phyloP scores from a whole-genome alignment of 1,140 invertebrate genomes.

The Nasonia longicornis region DNA sequence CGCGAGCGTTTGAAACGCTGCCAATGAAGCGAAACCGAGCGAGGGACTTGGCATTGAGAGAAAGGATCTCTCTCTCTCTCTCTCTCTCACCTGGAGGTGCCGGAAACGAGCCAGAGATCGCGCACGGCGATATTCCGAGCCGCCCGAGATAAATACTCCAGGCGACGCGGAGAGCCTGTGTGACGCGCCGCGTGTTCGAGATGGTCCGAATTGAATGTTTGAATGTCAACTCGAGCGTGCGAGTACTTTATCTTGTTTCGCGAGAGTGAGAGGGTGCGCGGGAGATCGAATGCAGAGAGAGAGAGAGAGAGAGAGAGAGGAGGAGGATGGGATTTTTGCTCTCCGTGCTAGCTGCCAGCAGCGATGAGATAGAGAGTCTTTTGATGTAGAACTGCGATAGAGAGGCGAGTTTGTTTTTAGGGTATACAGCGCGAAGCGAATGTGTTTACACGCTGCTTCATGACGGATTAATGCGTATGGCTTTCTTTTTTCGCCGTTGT shows the following conservation, averaged over 20 bases:
- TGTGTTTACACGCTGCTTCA: not conserved
- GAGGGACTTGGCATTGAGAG: constrained; percentile 44
- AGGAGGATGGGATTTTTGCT: not conserved
- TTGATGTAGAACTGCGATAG: not conserved
- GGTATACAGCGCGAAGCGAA: not conserved
- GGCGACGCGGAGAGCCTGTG: not conserved
- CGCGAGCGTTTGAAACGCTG: constrained; percentile 64
- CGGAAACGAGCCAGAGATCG: constrained; percentile 25
- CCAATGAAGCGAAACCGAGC: constrained; percentile 58
- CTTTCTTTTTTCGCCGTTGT: not conserved
- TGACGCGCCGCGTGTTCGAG: constrained; percentile 1
- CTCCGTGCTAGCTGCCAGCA: not conserved
- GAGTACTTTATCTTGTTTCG: constrained; percentile 32
- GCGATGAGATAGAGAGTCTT: not conserved
- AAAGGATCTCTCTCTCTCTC: constrained; percentile 9
- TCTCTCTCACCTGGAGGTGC: constrained; percentile 30
- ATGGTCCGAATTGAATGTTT: constrained; percentile 36
- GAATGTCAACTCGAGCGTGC: constrained; percentile 32
- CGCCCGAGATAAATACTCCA: constrained; percentile 22
- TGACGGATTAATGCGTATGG: not conserved
- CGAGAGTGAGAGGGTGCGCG: not conserved
- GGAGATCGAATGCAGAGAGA: not conserved
- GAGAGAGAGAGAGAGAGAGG: not conserved
- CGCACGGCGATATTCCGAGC: not conserved
- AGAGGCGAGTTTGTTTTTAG: not conserved